Evolutionary conservation across 2,888 invertebrate species (phyloP).

Genomic region (Macaria liturata): DNA sequence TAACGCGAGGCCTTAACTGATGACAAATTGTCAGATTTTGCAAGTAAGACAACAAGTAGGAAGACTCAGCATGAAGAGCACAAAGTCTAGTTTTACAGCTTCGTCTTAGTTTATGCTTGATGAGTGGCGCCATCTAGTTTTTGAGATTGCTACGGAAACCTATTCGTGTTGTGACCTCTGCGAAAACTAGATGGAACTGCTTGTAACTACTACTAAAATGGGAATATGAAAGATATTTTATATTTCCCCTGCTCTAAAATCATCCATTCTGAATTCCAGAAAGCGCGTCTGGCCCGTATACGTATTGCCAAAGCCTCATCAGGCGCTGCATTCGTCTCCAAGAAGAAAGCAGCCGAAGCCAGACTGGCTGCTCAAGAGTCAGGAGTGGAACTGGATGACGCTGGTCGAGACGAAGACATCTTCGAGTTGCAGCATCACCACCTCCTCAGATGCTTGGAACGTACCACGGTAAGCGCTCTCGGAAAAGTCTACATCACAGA

Average conservation of each 20-base stretch:
- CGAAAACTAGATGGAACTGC: too few species aligned
- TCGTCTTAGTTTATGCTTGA: too few species aligned
- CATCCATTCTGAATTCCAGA: conserved; percentile 86
- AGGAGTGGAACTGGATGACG: conserved; percentile 95
- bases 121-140: too few species aligned
- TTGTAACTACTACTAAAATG: conserved; percentile 86
- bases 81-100: too few species aligned
- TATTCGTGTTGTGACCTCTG: too few species aligned
- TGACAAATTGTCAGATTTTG: too few species aligned
- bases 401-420: conserved; percentile 95
- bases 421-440: conserved; percentile 99
- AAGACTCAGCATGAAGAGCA: too few species aligned
- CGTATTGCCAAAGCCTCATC: conserved; percentile 99
- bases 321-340: conserved; percentile 98
- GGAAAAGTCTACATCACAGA: conserved; percentile 18
- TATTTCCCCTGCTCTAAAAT: background rate
- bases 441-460: conserved; percentile 97
- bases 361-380: conserved; percentile 96
- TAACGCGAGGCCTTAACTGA: too few species aligned
- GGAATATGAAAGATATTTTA: conserved; percentile 70
- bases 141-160: too few species aligned
- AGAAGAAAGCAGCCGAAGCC: conserved; percentile 99
- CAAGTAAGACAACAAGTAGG: too few species aligned
- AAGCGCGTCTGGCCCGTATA: conserved; percentile 98
- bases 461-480: conserved; percentile 90